phyloP scores from a whole-genome alignment of 2,888 invertebrate species.

The Drosophila quinaria region DNA sequence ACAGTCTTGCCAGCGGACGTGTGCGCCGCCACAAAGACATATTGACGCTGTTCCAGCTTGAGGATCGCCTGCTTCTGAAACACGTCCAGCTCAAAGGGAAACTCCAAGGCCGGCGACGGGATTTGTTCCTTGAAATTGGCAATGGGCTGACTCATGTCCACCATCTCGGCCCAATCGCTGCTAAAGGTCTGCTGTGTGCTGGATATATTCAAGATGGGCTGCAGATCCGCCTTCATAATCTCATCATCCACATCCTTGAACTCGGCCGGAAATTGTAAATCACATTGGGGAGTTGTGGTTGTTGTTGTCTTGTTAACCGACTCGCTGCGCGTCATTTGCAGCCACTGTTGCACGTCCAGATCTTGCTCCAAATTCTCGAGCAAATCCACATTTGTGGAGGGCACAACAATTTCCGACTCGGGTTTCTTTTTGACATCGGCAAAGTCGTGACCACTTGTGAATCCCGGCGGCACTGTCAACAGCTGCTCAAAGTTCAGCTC shows the following conservation, averaged over 20 bases:
- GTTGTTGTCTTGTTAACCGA: neutral
- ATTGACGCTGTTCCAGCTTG: slow-evolving; percentile 96
- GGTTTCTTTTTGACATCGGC: slow-evolving; percentile 39
- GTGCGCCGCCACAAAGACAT: slow-evolving; percentile 99
- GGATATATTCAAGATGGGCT: slow-evolving; percentile 90
- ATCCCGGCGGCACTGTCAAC: slow-evolving; percentile 89
- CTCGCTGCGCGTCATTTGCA: slow-evolving; percentile 72
- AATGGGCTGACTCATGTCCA: slow-evolving; percentile 93
- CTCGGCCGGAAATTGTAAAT: slow-evolving; percentile 54
- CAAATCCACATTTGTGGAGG: slow-evolving; percentile 78
- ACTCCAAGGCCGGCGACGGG: slow-evolving; percentile 93
- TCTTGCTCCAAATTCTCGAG: slow-evolving; percentile 82
- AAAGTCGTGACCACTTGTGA: slow-evolving; percentile 88
- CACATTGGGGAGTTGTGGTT: slow-evolving; percentile 2
- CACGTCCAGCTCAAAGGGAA: slow-evolving; percentile 96
- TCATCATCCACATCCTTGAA: slow-evolving; percentile 82
- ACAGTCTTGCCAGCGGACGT: slow-evolving; percentile 99
- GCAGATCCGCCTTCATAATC: slow-evolving; percentile 84
- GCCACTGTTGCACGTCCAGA: slow-evolving; percentile 83
- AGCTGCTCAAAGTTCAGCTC: slow-evolving; percentile 84
- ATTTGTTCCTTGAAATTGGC: slow-evolving; percentile 92
- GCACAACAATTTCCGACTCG: neutral
- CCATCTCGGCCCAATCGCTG: slow-evolving; percentile 94
- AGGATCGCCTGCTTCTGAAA: slow-evolving; percentile 99
- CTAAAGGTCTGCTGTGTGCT: slow-evolving; percentile 85